A percentile compares a stretch with the other conserved stretches of the same genome.
Conservation (phyloP, 2,888 invertebrate genomes). For the Andrena bucephala region DNA sequence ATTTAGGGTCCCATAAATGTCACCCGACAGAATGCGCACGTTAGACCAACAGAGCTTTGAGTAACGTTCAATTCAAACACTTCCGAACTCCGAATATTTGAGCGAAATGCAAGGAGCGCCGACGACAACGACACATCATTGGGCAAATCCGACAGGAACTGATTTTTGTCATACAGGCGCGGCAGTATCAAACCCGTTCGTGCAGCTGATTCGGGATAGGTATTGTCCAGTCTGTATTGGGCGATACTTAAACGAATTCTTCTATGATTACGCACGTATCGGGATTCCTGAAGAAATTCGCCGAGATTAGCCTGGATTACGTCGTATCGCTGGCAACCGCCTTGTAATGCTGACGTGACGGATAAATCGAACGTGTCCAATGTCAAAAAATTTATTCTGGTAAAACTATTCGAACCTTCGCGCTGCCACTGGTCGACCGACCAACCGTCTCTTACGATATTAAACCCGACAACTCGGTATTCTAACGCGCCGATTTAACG, state of each 20-base stretch:
- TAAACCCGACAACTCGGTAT: neutral
- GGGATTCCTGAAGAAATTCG: conserved; percentile 15
- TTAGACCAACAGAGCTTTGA: conserved; percentile 18
- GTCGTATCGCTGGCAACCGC: conserved; percentile 41
- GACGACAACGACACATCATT: conserved; percentile 15
- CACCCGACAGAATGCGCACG: conserved; percentile 7
- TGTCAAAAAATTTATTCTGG: neutral
- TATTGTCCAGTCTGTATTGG: conserved; percentile 12
- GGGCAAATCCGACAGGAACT: conserved; percentile 15
- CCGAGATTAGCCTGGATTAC: conserved; percentile 52
- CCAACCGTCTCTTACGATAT: neutral
- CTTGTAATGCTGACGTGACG: conserved; percentile 54
- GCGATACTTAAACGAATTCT: conserved; percentile 16
- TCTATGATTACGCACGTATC: conserved; percentile 11
- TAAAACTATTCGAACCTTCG: neutral
- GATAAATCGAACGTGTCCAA: conserved; percentile 1
- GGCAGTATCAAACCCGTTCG: conserved; percentile 7
- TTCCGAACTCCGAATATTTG: conserved; percentile 1
- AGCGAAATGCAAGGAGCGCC: neutral
- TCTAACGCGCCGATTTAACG: neutral
- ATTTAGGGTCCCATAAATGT: conserved; percentile 30
- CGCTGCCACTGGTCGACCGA: neutral
- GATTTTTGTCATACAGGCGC: conserved; percentile 4
- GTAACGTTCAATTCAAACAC: conserved; percentile 2
- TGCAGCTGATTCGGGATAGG: conserved; percentile 11